Conservation (phyloP, 1,140 invertebrate species). For the Drosophila melanogaster region Release_6_plus_ISO1_MT NC_004354.4:15397001-15397500, state of each 20-base stretch:
- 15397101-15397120: too few relatives aligned
- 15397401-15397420: constrained; percentile 93
- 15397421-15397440: constrained; percentile 98
- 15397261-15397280: constrained; percentile 97
- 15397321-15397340: constrained; percentile 97
- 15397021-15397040: constrained; percentile 97
- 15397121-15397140: too few relatives aligned
- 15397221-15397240: constrained; percentile 98
- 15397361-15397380: constrained; percentile 98
- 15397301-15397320: constrained; percentile 95
- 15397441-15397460: constrained; percentile 97
- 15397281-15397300: constrained; percentile 99
- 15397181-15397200: constrained; percentile 97
- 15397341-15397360: constrained; percentile 99
- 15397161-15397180: constrained; percentile 90
- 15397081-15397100: too few relatives aligned
- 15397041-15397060: constrained; percentile 97
- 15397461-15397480: constrained; percentile 96
- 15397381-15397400: constrained; percentile 99
- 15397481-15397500: constrained; percentile 98
- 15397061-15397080: constrained; percentile 83
- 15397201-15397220: constrained; percentile 99
- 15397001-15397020: constrained; percentile 97
- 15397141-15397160: too few relatives aligned
- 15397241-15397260: constrained; percentile 96